Conservation (phyloP, 2,888 invertebrate species). For the Cheilosia grossa region DNA sequence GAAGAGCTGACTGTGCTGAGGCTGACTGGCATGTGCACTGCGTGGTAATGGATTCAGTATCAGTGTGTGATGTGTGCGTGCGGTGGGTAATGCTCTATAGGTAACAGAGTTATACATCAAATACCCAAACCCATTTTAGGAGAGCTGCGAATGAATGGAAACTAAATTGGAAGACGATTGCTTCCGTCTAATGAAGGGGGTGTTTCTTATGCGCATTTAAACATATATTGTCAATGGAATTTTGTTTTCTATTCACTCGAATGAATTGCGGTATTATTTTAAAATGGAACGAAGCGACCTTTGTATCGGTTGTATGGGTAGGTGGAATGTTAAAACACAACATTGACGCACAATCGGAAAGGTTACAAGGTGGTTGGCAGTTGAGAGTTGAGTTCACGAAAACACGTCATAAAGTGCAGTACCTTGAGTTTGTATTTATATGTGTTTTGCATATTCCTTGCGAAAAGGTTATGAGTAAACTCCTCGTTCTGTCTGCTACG, state of each 20-base stretch:
- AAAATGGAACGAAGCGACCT: background rate
- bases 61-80: slow-evolving; percentile 37
- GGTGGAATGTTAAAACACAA: background rate
- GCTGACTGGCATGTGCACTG: slow-evolving; percentile 20
- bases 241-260: slow-evolving; percentile 30
- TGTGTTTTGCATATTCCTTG: too few species aligned
- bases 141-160: slow-evolving; percentile 57
- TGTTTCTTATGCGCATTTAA: slow-evolving; percentile 57
- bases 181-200: slow-evolving; percentile 44
- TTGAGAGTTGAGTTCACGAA: too few species aligned
- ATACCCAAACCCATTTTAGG: slow-evolving; percentile 7
- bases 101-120: slow-evolving; percentile 38
- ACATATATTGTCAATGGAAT: slow-evolving; percentile 54
- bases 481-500: too few species aligned
- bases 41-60: slow-evolving; percentile 46
- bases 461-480: too few species aligned
- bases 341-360: background rate
- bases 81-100: slow-evolving; percentile 34
- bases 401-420: too few species aligned
- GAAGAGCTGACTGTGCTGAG: background rate
- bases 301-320: background rate
- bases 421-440: too few species aligned
- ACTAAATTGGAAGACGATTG: slow-evolving; percentile 68
- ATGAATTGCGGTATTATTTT: slow-evolving; percentile 8
- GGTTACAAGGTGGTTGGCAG: background rate